Conservation (phyloP, 1,140 invertebrate genomes). For the Zaprionus nigranus region DNA sequence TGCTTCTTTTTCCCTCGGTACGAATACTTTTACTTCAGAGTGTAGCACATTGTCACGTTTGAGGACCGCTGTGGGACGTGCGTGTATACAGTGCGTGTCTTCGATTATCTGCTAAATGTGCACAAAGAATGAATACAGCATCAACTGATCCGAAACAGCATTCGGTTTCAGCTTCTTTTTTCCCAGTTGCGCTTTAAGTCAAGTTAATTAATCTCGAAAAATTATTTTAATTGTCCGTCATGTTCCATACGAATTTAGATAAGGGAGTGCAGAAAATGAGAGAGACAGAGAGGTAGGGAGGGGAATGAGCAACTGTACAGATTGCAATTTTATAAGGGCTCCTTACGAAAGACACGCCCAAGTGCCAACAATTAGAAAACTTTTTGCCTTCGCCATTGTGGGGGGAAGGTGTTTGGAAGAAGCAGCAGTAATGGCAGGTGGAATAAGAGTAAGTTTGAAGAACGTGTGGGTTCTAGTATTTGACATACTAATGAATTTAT, state of each 20-base stretch:
- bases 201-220: conserved; percentile 60
- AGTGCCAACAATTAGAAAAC: conserved; percentile 70
- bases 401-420: conserved; percentile 9
- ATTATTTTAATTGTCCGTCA: conserved; percentile 45
- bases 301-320: conserved; percentile 41
- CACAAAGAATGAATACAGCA: conserved; percentile 1
- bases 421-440: not conserved
- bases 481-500: conserved; percentile 61
- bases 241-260: conserved; percentile 10
- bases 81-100: conserved; percentile 2
- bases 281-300: not conserved
- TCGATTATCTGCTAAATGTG: conserved; percentile 17
- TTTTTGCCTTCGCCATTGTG: conserved; percentile 32
- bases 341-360: conserved; percentile 43
- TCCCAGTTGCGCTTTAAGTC: conserved; percentile 32
- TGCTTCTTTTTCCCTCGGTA: not conserved
- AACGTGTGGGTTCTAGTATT: conserved; percentile 35
- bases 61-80: conserved; percentile 31
- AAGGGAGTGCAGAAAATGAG: conserved; percentile 11
- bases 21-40: conserved; percentile 6
- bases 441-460: not conserved
- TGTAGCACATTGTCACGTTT: conserved; percentile 43
- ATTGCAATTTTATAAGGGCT: conserved; percentile 68
- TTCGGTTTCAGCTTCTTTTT: conserved; percentile 58
- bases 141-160: conserved; percentile 12